These are phyloP conservation scores for Sturnira hondurensis DNA, from an alignment of 2,113 vertebrate genomes.

Conservation along the genomic window DNA sequence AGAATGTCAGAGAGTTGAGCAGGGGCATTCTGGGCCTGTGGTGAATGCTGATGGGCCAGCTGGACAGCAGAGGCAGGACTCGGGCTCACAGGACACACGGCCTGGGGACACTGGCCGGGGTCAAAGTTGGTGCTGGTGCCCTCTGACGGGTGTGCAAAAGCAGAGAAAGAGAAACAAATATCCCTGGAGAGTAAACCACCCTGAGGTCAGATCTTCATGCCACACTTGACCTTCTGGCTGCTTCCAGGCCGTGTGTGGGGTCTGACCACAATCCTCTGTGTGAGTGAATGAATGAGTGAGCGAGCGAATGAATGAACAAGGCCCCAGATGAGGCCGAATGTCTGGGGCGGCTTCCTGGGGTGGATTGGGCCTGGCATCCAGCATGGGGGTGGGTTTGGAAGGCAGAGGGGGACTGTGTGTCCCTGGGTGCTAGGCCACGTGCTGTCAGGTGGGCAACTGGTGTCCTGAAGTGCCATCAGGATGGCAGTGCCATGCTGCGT, in stretches of 20 bases:
- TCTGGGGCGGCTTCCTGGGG: not conserved
- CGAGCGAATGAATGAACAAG: not conserved
- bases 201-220: too few relatives aligned
- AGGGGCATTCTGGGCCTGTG: not conserved
- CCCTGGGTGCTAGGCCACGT: not conserved
- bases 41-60: not conserved
- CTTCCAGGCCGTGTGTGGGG: not conserved
- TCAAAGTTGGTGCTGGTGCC: not conserved
- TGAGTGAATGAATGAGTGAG: not conserved
- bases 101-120: not conserved
- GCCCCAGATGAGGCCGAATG: not conserved
- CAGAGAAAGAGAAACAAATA: not conserved
- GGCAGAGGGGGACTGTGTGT: not conserved
- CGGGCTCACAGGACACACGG: not conserved
- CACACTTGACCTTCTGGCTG: rapidly evolving
- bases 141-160: not conserved
- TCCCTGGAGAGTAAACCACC: not conserved
- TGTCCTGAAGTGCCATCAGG: not conserved
- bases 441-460: not conserved
- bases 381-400: not conserved
- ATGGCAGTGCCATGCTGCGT: not conserved
- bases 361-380: not conserved
- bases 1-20: not conserved
- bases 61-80: not conserved
- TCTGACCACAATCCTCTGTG: rapidly evolving